These are phyloP conservation scores for Knipowitschia caucasica DNA, from an alignment of 2,797 vertebrate genomes.

Conservation along the genomic window DNA sequence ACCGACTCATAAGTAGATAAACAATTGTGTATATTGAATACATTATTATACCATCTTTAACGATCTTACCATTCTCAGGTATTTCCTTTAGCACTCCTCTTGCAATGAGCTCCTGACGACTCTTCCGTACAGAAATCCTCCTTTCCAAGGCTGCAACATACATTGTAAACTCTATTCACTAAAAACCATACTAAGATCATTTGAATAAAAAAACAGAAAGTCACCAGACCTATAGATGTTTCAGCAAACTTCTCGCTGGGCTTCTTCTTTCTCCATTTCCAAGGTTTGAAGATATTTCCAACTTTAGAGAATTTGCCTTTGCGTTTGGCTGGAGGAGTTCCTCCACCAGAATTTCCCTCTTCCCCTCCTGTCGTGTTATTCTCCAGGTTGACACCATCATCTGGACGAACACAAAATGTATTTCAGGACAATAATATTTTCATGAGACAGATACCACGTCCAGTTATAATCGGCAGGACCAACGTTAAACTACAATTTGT, in stretches of 20 bases:
- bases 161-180: fast-evolving
- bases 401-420: conserved; percentile 37
- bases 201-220: neutral
- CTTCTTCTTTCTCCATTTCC: conserved; percentile 98
- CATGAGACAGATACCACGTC: neutral
- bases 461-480: neutral
- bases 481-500: neutral
- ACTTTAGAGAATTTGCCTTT: conserved; percentile 93
- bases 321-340: conserved; percentile 82
- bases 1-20: too few relatives aligned
- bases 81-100: conserved; percentile 90
- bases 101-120: conserved; percentile 90
- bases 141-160: conserved; percentile 85
- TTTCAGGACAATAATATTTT: neutral
- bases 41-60: neutral
- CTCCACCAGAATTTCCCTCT: conserved; percentile 77
- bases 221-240: conserved; percentile 84
- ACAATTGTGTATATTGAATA: too few relatives aligned
- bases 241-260: conserved; percentile 91
- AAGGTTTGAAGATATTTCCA: conserved; percentile 94
- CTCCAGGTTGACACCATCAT: conserved; percentile 75
- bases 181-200: neutral
- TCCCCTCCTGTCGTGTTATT: conserved; percentile 68
- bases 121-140: conserved; percentile 92
- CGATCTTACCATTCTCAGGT: conserved; percentile 83